phyloP scores from a whole-genome alignment of 1,140 invertebrate species.

The Formica exsecta region DNA sequence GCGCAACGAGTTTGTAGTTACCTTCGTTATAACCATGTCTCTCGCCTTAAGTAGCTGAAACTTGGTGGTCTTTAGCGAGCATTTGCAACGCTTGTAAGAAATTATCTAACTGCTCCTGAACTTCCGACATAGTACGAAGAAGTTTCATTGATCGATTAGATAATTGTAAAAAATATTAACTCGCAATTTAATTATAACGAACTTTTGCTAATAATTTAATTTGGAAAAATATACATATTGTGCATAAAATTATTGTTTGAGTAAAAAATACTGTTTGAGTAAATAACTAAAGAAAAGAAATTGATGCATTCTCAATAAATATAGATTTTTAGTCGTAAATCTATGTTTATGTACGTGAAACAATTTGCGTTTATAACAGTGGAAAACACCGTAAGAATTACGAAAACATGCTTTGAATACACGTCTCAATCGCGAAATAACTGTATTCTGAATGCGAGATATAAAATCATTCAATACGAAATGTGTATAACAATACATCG shows the following conservation, averaged over 20 bases:
- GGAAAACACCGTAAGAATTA: not conserved
- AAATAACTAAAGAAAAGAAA: not conserved
- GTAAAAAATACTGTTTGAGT: not conserved
- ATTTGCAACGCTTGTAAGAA: not conserved
- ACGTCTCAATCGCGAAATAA: not conserved
- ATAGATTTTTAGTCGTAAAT: not conserved
- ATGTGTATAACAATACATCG: not conserved
- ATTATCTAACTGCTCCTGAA: not conserved
- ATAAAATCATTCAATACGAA: not conserved
- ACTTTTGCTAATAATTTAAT: not conserved
- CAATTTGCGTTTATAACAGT: not conserved
- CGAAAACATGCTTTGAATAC: not conserved
- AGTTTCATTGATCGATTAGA: slow-evolving; percentile 25
- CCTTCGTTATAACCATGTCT: slow-evolving; percentile 43
- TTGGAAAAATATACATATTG: not conserved
- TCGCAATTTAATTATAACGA: not conserved
- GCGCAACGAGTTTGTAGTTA: slow-evolving; percentile 48
- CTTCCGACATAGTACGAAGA: not conserved
- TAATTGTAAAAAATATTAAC: not conserved
- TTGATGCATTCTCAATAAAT: not conserved
- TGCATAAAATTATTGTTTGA: not conserved
- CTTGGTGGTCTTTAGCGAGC: slow-evolving; percentile 30
- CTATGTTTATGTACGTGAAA: not conserved
- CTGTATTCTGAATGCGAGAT: not conserved
- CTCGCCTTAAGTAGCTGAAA: slow-evolving; percentile 45